Base-by-base conservation (phyloP, 2,797 vertebrate genomes). In the Geotrypetes seraphini region DNA sequence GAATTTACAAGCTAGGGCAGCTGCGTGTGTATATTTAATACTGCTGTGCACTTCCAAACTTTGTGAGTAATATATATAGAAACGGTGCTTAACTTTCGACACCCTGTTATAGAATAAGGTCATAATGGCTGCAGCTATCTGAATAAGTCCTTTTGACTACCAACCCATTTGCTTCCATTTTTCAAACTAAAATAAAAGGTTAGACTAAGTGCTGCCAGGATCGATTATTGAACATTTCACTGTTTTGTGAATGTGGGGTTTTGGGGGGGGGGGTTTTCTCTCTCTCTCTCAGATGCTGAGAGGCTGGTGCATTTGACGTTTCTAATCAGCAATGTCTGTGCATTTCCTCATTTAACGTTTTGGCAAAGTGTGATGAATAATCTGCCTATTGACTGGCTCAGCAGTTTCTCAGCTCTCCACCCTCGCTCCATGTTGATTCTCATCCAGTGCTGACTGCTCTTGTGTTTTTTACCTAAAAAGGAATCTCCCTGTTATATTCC, bases 321-420 rank as follows among this genome's bases (percentile, higher is more conserved):
- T 59, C 66, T 78, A 71, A 71, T 75, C 71, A 70, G 67, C 60
- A 75, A 70, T 80, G 75, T 74, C 71, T 66, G 57, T 62, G 57
- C 62, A 47, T 75, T 80, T 73, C 69, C 68, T 78, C 66, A 53
- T 63, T 71, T 79, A 76, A 81, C 81, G 79, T 79, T 68, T 69
- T 53, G 69, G 70, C 67, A 70, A 57, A 63, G 69, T 50, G 60
- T 57, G 66, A 72, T 67, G 73, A 74, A 81, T 73, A 78, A 71
- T 78, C 67, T 71, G 65, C 48, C 65, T 70, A 76, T 78, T 80
- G 74, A 71, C 60, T 48, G 43, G 60, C 73, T 75, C 75, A 71
- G 74, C 73, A 66, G 71, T 75, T 56, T 63, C 60, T 32, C 45
- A 60, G 51, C 64, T 59, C 71, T 66, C 65, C 68, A 62, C 65